Base-by-base conservation (phyloP, 2,888 invertebrate species). In the Acanthacorydalis orientalis region DNA sequence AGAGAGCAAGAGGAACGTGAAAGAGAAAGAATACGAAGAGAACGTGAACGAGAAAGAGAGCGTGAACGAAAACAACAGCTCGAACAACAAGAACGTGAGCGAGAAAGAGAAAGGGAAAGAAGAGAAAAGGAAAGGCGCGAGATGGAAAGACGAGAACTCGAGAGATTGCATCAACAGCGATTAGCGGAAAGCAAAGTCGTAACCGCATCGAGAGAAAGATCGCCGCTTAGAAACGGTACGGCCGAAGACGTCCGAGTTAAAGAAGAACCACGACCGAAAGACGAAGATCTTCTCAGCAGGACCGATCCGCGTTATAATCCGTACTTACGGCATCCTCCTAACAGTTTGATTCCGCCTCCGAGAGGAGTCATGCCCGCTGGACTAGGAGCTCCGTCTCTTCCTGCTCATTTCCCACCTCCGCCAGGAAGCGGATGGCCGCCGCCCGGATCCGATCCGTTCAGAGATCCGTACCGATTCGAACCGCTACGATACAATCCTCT, bases 401-500 rank as follows among this genome's bases (percentile, higher is more conserved):
- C 64, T 4, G 59, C 65, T 2, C 57, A 63, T 16, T 62, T 64
- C 46, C 68, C 67, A 48, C 65, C 67, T 7, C 61, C 68, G 4
- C 64, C 65, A 1, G 65, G 68, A 0, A 52, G 63, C 1, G 67
- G 66, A 23, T 72, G 74, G 48, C 72, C 73, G 44, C 70, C 76
- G 43, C 73, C 76, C 55, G 72, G 74, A 1, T 73, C 74, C 9
- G 80, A 82, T 63, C 79, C 80, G 10, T 83, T 81, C 68, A 74
- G 80, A 46, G 73, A 74, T 58, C 70, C 75, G 32, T 84, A 82
- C 63, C 64, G 75, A 34, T 74, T 74, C 58, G 82, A 82, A 60
- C 79, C 82, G 38, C 72, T 85, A 53, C 75, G 84, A 48, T 85
- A 83, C 63, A 84, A 83, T 61, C 84, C 86, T 15, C 68, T 87